Base-by-base conservation (phyloP, 2,888 invertebrate species). In the Lasioglossum figueresi region DNA sequence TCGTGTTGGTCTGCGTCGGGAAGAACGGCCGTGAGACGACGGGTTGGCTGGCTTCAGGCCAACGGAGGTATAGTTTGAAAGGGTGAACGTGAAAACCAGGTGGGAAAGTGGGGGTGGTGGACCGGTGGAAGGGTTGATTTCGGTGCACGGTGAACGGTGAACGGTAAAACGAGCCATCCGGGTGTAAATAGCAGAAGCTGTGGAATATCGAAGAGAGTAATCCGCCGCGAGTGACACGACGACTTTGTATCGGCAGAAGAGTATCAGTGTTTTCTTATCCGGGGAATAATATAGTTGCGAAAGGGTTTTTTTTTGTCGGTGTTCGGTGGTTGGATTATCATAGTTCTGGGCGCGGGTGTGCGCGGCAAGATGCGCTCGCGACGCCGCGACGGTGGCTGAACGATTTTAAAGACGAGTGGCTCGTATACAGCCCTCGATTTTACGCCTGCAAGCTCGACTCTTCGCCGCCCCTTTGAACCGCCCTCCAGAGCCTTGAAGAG, bases 301-400 rank as follows among this genome's bases (percentile, higher is more conserved):
- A 27, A 4, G 31, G 27, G 16, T 45, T 16, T 14, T 56, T 27
- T 31, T 19, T 66, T 8, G 31, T 66, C 66, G 59, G 52, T 23
- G 52, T 23, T 63, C 31, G 66, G 56, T 45, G 79, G 63, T 66
- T 80, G 74, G 34, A 68, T 83, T 74, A 31, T 40, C n/a, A 31
- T 66, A 75, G 79, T 84, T 52, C 3, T n/a, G 23, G 52, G 52
- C 52, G 52, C 52, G n/a, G 23, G 52, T 52, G 52, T 52, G 10
- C 71, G 83, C 71, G 83, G 75, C 87, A 82, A 88, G 84, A 90
- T 88, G 90, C 84, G 82, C 81, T 80, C 66, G 73, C 80, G 76
- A 80, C 84, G 78, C 63, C 84, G 81, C 78, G 80, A 80, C 81
- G 79, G 87, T 31, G 84, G 84, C 31, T 86, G 84, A 89, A 79